Conservation (phyloP, 2,113 vertebrate genomes). For the Neolamprologus devosi region DNA sequence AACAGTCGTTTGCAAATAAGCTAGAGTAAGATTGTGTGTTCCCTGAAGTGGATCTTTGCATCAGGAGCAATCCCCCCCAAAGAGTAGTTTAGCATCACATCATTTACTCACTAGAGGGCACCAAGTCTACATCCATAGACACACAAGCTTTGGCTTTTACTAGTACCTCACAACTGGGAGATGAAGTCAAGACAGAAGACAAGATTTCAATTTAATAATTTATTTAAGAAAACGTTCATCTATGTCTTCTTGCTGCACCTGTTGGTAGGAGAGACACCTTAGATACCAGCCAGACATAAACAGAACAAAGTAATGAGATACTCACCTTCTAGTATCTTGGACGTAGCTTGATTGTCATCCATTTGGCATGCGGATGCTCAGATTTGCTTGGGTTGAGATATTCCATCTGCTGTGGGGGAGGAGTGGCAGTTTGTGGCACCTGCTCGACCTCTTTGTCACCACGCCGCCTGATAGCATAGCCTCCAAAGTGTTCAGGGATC, state of each 20-base stretch:
- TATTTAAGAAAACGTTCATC: background rate
- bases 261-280: accelerated
- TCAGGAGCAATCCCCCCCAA: accelerated
- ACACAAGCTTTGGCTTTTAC: background rate
- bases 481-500: slow-evolving; percentile 11
- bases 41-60: background rate
- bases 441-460: accelerated
- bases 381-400: background rate
- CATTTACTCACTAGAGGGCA: slow-evolving; percentile 12
- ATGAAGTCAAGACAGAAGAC: background rate
- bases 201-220: background rate
- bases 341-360: background rate
- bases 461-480: slow-evolving; percentile 11
- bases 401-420: background rate
- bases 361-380: background rate
- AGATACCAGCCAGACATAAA: background rate
- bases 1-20: background rate
- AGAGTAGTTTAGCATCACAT: background rate
- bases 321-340: background rate
- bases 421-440: background rate
- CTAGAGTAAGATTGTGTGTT: background rate
- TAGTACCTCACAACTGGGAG: background rate
- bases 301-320: background rate
- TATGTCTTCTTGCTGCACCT: background rate
- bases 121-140: background rate